Evolutionary conservation across 2,888 invertebrate genomes (phyloP).

Genomic region (Antheraea assamensis): DNA sequence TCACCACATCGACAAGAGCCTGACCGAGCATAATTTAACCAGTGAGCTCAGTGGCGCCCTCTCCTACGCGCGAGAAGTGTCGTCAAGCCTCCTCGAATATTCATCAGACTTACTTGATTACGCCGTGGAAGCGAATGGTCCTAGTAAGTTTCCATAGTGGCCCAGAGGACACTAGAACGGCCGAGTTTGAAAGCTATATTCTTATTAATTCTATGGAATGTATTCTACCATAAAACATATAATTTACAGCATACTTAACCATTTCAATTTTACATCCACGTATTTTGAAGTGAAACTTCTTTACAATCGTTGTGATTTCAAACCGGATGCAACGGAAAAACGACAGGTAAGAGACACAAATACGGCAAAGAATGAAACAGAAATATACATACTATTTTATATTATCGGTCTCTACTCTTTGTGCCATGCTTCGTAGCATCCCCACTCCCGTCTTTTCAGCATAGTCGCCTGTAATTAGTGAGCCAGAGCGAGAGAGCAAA

Average conservation of each 20-base stretch:
- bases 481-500: no score
- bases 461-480: no score
- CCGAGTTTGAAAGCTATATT: conserved; percentile 7
- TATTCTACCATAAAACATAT: neutral
- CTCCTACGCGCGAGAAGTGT: conserved; percentile 41
- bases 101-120: conserved; percentile 67
- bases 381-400: no score
- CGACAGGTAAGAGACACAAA: no score
- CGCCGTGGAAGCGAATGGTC: conserved; percentile 32
- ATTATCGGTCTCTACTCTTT: no score
- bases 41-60: conserved; percentile 58
- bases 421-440: no score
- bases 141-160: conserved; percentile 13
- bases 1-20: conserved; percentile 41
- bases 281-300: no score
- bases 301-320: no score
- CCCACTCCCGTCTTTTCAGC: no score
- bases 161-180: conserved; percentile 21
- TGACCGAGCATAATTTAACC: conserved; percentile 70
- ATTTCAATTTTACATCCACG: no score
- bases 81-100: conserved; percentile 69
- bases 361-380: no score
- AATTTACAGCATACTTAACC: neutral
- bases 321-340: no score
- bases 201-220: neutral